phyloP scores from a whole-genome alignment of 2,113 vertebrate genomes.

The Microcebus jonahi region DNA sequence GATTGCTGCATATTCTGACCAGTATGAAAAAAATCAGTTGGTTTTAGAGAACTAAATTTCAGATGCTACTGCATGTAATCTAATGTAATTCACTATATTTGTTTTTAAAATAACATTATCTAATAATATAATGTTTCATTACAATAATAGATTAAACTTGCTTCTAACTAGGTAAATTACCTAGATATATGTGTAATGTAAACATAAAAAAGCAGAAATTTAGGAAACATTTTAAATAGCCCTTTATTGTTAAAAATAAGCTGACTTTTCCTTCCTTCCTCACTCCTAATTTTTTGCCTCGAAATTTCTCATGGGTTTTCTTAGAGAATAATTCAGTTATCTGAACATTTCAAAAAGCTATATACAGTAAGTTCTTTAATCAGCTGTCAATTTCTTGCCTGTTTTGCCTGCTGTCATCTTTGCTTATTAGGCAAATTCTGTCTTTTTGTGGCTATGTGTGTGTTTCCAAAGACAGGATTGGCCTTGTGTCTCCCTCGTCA shows the following conservation, averaged over 20 bases:
- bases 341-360: neutral
- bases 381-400: neutral
- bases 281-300: neutral
- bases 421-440: constrained; percentile 3
- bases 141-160: constrained; percentile 7
- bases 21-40: constrained; percentile 11
- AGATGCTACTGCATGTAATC: neutral
- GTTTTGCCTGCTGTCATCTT: neutral
- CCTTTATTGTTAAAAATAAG: constrained; percentile 39
- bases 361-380: neutral
- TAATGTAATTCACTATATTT: constrained; percentile 23
- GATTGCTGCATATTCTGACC: neutral
- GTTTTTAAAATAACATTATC: neutral
- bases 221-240: neutral
- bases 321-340: neutral
- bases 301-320: neutral
- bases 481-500: neutral
- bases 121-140: neutral
- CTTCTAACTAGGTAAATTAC: neutral
- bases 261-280: neutral
- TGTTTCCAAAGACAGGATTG: neutral
- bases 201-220: constrained; percentile 2
- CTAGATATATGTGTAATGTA: constrained; percentile 1
- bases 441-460: neutral
- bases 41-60: constrained; percentile 36